Evolutionary conservation across 2,797 vertebrate genomes (phyloP), one percentile per base, ranked within the genome.

Genomic region (Sebastes taczanowskii): DNA sequence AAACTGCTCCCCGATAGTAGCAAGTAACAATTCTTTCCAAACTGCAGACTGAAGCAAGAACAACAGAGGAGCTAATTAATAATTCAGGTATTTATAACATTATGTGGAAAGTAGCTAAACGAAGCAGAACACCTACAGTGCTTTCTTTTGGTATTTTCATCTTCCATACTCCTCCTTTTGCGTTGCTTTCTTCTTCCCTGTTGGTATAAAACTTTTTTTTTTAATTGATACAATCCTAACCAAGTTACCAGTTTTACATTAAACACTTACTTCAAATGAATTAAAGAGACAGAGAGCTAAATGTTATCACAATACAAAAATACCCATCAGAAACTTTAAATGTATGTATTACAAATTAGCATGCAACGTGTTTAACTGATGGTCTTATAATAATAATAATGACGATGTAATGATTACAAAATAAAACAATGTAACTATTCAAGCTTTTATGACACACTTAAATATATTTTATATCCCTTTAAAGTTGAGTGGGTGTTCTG

Each of bases 171-270:
- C 97, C 97, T 73, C 97, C 97, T 91, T 97, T 97, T 52, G 97
- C 97, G 78, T 98, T 98, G 90, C 97, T 97, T 90, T 97, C 97
- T 78, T 98, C 98, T 94, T 99, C 97, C 97, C 98, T 98, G 88
- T 74, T 64, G 29, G 66, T 13, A 9, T 14, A 72, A 6, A 20
- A 27, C 20, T 23, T 3, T 22, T 23, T 7, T 62, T 14, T 27
- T 27, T 27, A 29, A 27, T 11, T 6, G 14, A 62, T 18, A 18
- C 13, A 73, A 14, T 6, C 3, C 11, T 42, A 53, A 62, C 5
- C 2, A 1, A 58, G 10, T 10, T 4, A 55, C 6, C 53, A 20
- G 22, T 13, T 69, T 46, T 4, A 7, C 3, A 34, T 56, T 16
- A 22, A 35, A 42, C 22, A 27, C 1, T 29, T 29, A 38, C 11